Conservation (phyloP, 2,113 vertebrate genomes). For the Indri indri region DNA sequence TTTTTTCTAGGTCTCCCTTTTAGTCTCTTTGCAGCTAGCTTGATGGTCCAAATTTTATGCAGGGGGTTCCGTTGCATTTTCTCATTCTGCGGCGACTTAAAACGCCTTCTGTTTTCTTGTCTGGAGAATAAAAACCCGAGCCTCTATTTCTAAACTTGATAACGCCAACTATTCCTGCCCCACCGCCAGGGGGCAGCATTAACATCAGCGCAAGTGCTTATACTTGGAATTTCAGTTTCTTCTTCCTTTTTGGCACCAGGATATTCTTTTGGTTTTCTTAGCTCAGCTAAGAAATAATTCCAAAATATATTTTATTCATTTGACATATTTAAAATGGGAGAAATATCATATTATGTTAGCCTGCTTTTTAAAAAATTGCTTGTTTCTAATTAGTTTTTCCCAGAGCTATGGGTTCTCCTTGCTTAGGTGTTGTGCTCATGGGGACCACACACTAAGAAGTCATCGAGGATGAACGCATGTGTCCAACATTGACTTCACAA, state of each 20-base stretch:
- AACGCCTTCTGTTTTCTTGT: neutral
- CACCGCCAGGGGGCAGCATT: neutral
- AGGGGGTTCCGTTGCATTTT: neutral
- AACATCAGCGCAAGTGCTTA: neutral
- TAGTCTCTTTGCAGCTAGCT: neutral
- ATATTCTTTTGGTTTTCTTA: neutral
- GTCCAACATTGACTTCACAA: neutral
- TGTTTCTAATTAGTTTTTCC: neutral
- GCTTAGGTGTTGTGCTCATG: neutral
- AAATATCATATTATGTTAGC: neutral
- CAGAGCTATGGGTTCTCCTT: neutral
- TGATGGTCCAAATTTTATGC: neutral
- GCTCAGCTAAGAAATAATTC: neutral
- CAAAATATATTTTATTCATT: neutral
- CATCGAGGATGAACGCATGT: neutral
- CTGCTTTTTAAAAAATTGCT: neutral
- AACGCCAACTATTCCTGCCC: neutral
- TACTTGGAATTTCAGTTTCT: neutral
- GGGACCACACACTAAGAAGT: neutral
- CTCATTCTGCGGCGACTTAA: neutral
- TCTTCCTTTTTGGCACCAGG: neutral
- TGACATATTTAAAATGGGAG: neutral
- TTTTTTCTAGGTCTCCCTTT: neutral
- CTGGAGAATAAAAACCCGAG: neutral
- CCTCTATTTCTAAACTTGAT: neutral